Evolutionary conservation across 2,797 vertebrate genomes (phyloP).

Genomic region (Rhabdophis nuchalis): DNA sequence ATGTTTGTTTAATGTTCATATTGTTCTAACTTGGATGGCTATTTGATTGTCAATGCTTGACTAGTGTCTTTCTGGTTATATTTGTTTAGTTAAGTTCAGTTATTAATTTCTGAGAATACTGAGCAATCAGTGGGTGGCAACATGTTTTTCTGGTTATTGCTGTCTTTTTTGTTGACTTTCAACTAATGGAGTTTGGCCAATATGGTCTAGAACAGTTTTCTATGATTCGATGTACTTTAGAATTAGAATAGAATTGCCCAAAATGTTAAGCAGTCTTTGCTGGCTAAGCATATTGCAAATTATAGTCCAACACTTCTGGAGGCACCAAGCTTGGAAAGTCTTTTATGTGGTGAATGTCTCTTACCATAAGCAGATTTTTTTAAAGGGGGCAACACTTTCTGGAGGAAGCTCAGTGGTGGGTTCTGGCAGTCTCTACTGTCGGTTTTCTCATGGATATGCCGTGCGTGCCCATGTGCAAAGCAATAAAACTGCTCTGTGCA

Average conservation of each 20-base stretch:
- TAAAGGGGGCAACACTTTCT: not conserved
- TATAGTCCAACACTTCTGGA: not conserved
- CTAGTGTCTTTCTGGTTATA: not conserved
- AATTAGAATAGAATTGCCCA: not conserved
- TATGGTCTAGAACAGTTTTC: not conserved
- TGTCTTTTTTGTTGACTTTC: not conserved
- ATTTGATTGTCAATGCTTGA: not conserved
- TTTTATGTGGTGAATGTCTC: not conserved
- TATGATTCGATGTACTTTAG: not conserved
- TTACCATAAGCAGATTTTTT: not conserved
- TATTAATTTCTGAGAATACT: not conserved
- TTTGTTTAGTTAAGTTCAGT: not conserved
- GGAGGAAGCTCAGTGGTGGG: not conserved
- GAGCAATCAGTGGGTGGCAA: not conserved
- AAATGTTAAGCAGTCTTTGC: not conserved
- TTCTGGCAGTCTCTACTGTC: no score
- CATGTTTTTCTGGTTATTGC: not conserved
- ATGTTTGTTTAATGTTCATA: not conserved
- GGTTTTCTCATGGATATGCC: no score
- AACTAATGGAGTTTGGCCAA: not conserved
- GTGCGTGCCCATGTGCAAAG: no score
- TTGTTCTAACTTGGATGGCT: not conserved
- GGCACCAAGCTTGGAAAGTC: not conserved
- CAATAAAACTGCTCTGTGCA: no score
- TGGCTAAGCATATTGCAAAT: not conserved